Conservation (phyloP, 2,797 vertebrate genomes). For the Enteromius paludinosus region DNA sequence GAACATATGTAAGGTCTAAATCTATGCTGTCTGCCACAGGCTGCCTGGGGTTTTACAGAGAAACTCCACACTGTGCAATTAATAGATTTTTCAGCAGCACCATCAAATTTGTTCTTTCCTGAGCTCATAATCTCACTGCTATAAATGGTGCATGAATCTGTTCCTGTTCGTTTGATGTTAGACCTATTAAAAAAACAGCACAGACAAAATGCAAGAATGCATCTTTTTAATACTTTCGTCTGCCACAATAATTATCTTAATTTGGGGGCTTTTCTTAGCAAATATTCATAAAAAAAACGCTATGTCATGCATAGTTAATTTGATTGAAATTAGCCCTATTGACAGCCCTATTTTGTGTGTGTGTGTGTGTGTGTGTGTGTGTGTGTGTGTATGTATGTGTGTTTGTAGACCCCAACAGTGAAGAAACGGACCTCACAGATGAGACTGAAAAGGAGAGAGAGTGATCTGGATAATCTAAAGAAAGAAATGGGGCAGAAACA, state of each 20-base stretch:
- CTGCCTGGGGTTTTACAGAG: slow-evolving; percentile 37
- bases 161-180: slow-evolving; percentile 11
- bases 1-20: slow-evolving; percentile 14
- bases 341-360: not conserved
- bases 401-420: slow-evolving; percentile 36
- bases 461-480: slow-evolving; percentile 27
- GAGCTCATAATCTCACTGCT: slow-evolving; percentile 43
- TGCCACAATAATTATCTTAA: not conserved
- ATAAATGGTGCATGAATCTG: slow-evolving; percentile 30
- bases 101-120: slow-evolving; percentile 34
- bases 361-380: not conserved
- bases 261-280: not conserved
- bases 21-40: slow-evolving; percentile 19
- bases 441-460: slow-evolving; percentile 55
- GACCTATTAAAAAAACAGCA: slow-evolving; percentile 5
- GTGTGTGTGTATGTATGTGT: slow-evolving; percentile 14
- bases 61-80: slow-evolving; percentile 41
- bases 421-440: slow-evolving; percentile 41
- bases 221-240: not conserved
- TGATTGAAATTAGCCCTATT: not conserved
- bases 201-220: slow-evolving; percentile 9
- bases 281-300: not conserved
- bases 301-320: slow-evolving; percentile 8
- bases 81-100: slow-evolving; percentile 44
- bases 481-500: slow-evolving; percentile 44